Percentiles rank a stretch among this genome's conserved stretches.
Evolutionary conservation across 2,797 vertebrate species (phyloP).

Genomic region (Tapirus indicus): DNA sequence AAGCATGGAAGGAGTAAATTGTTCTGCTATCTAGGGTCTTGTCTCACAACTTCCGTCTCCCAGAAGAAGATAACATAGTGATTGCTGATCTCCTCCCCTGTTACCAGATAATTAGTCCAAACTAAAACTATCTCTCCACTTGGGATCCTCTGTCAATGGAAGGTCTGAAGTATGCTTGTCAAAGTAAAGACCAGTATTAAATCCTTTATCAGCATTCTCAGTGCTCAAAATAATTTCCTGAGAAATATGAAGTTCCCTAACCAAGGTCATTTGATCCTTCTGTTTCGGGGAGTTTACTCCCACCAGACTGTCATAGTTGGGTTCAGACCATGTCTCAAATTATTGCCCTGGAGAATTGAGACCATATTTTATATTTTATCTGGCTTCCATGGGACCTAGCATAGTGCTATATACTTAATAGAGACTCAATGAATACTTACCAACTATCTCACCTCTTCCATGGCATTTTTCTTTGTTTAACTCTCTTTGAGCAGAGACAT

Average conservation of each 20-base stretch:
- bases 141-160: background rate
- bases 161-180: background rate
- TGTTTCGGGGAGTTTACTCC: background rate
- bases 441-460: background rate
- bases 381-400: background rate
- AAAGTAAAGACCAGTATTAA: background rate
- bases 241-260: background rate
- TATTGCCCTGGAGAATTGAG: background rate
- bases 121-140: background rate
- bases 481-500: background rate
- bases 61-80: background rate
- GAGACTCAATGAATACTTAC: background rate
- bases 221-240: background rate
- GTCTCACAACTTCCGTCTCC: slow-evolving; percentile 6
- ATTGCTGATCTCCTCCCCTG: background rate
- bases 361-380: background rate
- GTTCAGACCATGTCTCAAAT: background rate
- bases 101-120: slow-evolving; percentile 27
- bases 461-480: background rate
- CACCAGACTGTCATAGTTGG: background rate
- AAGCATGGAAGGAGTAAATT: background rate
- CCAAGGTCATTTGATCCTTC: background rate
- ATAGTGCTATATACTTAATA: background rate
- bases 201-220: background rate
- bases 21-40: slow-evolving; percentile 5